Evolutionary conservation across 1,140 invertebrate genomes (phyloP), one percentile per base, ranked within the genome.

Genomic region (Euura lappo): DNA sequence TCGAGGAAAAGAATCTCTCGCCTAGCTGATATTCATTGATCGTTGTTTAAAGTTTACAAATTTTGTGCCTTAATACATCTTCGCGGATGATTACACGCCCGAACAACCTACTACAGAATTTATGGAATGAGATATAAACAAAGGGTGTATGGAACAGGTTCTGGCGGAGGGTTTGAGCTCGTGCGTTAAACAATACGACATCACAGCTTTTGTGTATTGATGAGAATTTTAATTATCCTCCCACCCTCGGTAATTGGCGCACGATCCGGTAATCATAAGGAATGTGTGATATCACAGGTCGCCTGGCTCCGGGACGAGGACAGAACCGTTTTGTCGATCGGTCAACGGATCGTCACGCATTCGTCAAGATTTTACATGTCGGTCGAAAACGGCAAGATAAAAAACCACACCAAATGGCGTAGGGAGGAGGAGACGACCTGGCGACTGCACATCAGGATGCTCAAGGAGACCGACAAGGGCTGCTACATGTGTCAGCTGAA

Each of bases 401-500:
- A 84, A 76, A 85, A 84, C 66, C 82, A 82, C 65, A 84, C 79
- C 28, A 74, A 71, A 44, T 79, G 72, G 71, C 76, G 79, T 70
- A 83, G 86, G 13, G 84, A 85, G 68, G 83, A 85, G 69, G 79
- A 83, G 65, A 72, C 79, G 73, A 89, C 87, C 5, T 90, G 89
- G 89, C 86, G 85, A 76, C 81, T 91, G 1, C 89, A 90, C 75
- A 86, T 91, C 71, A 81, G 87, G 71, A 84, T 86, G 88, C 85
- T 90, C 10, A 87, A 85, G 74, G 86, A 87, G 74, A 75, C 85
- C 28, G 90, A 91, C 81, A 82, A 85, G 45, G 90, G 89, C 45
- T 95, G 93, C 81, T 96, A 96, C 83, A 95, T 95, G 93, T 96
- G 94, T 81, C 94, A 96, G 86, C 93, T 97, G 76, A 97, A 97